Evolutionary conservation across 2,888 invertebrate species (phyloP).

Genomic region (Catocala nupta): DNA sequence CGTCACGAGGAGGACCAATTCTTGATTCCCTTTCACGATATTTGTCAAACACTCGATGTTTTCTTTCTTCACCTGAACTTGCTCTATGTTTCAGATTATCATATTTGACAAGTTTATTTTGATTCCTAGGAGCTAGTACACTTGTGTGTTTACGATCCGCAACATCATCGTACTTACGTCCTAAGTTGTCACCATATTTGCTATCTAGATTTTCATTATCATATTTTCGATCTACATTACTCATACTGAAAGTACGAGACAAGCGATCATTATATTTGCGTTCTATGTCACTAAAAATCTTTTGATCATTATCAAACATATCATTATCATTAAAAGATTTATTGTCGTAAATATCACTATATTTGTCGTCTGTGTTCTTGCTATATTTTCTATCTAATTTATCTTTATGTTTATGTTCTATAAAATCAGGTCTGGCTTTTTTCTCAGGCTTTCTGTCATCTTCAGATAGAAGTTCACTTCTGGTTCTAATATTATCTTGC

Average conservation of each 20-base stretch:
- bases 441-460: conserved; percentile 18
- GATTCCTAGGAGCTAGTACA: conserved; percentile 16
- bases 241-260: background rate
- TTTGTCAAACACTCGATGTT: conserved; percentile 22
- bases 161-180: background rate
- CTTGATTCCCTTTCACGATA: conserved; percentile 23
- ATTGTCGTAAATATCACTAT: background rate
- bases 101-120: conserved; percentile 21
- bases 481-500: conserved; percentile 3
- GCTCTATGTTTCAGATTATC: conserved; percentile 8
- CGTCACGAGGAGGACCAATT: conserved; percentile 8
- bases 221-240: conserved; percentile 19
- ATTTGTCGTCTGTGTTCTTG: conserved; percentile 6
- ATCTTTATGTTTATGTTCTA: conserved; percentile 24
- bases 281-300: conserved; percentile 24
- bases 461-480: conserved; percentile 13
- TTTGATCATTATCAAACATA: conserved; percentile 25
- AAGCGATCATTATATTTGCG: conserved; percentile 18
- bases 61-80: conserved; percentile 24
- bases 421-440: conserved; percentile 8
- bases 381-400: conserved; percentile 12
- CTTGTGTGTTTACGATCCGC: background rate
- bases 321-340: conserved; percentile 16
- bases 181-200: conserved; percentile 3
- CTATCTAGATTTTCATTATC: conserved; percentile 7